These are phyloP conservation scores for Megamerina dolium DNA, from an alignment of 2,888 invertebrate genomes.

Conservation along the genomic window DNA sequence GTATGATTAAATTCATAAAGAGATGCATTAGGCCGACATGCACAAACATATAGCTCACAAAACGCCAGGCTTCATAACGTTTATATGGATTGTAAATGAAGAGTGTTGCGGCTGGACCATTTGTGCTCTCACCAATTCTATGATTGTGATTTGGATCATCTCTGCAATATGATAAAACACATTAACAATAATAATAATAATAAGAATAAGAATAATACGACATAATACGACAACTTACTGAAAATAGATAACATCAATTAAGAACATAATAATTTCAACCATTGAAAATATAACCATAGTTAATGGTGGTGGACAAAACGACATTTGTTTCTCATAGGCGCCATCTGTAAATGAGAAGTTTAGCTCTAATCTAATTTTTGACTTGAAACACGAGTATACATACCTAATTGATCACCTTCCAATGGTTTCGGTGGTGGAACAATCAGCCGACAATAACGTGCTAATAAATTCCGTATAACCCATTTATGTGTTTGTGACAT, in stretches of 20 bases:
- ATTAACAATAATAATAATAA: background rate
- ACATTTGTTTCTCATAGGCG: constrained; percentile 85
- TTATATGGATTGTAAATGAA: constrained; percentile 85
- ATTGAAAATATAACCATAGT: constrained; percentile 88
- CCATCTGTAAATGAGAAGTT: constrained; percentile 58
- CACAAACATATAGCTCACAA: constrained; percentile 91
- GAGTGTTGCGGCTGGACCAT: constrained; percentile 72
- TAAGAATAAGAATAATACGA: background rate
- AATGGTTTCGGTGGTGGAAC: constrained; percentile 44
- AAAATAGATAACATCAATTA: constrained; percentile 46
- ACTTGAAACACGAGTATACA: constrained; percentile 1
- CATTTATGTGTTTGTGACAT: constrained; percentile 55
- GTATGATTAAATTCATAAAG: constrained; percentile 83
- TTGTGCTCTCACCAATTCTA: constrained; percentile 48
- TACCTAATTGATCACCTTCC: constrained; percentile 45
- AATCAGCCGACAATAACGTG: constrained; percentile 41
- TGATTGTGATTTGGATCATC: constrained; percentile 45
- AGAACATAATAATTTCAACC: constrained; percentile 74
- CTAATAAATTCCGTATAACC: constrained; percentile 44
- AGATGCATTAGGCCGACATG: constrained; percentile 88
- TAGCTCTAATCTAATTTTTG: no score
- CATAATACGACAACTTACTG: constrained; percentile 39
- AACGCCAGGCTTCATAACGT: constrained; percentile 88
- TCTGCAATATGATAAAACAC: constrained; percentile 23
- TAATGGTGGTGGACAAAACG: constrained; percentile 85